Evolutionary conservation across 2,888 invertebrate species (phyloP).

Genomic region (Andrena praecox): DNA sequence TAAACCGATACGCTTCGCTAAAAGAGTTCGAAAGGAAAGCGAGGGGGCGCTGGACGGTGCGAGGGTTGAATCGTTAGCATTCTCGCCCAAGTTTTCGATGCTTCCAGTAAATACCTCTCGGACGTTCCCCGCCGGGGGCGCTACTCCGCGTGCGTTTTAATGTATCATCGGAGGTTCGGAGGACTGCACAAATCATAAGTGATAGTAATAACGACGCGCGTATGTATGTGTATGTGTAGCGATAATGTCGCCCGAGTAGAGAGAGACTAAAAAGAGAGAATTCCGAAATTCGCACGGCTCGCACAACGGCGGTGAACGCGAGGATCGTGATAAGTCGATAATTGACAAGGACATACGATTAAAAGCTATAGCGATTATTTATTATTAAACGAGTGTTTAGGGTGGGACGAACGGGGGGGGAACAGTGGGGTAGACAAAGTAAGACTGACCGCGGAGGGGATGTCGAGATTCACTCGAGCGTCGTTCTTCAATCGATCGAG

Average conservation of each 20-base stretch:
- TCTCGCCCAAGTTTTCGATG: conserved; percentile 43
- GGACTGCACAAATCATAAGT: conserved; percentile 63
- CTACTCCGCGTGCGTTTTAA: conserved; percentile 18
- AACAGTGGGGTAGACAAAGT: conserved; percentile 21
- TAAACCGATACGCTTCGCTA: background rate
- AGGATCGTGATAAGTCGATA: conserved; percentile 36
- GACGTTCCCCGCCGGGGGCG: conserved; percentile 11
- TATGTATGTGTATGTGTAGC: conserved; percentile 41
- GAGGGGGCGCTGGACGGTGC: background rate
- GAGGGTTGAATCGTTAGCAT: conserved; percentile 10
- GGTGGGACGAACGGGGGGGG: conserved; percentile 19
- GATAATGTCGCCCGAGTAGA: conserved; percentile 37
- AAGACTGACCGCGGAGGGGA: conserved; percentile 43
- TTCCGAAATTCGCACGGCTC: conserved; percentile 30
- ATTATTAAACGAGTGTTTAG: conserved; percentile 42
- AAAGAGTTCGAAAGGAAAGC: background rate
- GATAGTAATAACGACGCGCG: conserved; percentile 52
- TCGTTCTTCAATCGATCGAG: conserved; percentile 35
- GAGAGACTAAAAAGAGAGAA: conserved; percentile 24
- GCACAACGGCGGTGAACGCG: conserved; percentile 15
- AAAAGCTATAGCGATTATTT: conserved; percentile 51
- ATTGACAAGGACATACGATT: conserved; percentile 28
- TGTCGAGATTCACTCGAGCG: conserved; percentile 33
- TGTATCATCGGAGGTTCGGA: conserved; percentile 49
- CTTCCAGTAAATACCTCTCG: conserved; percentile 46